Percentiles rank a stretch among this genome's conserved stretches.
phyloP scores from a whole-genome alignment of 2,113 vertebrate genomes.

The Cephalopterus ornatus region DNA sequence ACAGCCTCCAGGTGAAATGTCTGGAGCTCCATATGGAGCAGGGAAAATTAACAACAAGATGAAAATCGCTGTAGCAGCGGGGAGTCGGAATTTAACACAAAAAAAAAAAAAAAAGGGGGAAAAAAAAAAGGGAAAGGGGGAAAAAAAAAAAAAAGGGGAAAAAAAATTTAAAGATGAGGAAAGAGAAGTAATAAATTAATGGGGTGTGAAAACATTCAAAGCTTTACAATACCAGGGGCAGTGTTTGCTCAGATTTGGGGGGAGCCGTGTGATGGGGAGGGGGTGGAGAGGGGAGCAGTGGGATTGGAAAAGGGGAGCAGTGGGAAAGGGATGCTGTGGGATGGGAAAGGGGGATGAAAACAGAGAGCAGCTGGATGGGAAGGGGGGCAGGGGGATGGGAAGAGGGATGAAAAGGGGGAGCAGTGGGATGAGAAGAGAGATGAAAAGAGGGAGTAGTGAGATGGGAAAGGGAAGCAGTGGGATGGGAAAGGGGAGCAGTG shows the following conservation, averaged over 20 bases:
- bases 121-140: background rate
- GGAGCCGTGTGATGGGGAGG: background rate
- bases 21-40: conserved; percentile 99
- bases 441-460: too few relatives aligned
- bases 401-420: background rate
- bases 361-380: background rate
- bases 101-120: conserved; percentile 67
- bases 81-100: conserved; percentile 83
- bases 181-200: conserved; percentile 99
- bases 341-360: background rate
- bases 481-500: background rate
- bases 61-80: conserved; percentile 95
- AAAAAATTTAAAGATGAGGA: conserved; percentile 94
- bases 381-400: background rate
- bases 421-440: too few relatives aligned
- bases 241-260: conserved; percentile 88
- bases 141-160: background rate
- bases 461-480: too few relatives aligned
- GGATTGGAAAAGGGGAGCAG: background rate
- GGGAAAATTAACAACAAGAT: conserved; percentile 99
- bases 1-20: conserved; percentile 99
- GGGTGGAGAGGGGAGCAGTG: background rate
- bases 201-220: conserved; percentile 95
- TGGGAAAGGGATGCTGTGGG: too few relatives aligned
- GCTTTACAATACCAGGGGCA: conserved; percentile 97